phyloP scores from a whole-genome alignment of 2,113 vertebrate species.

The Cynoglossus semilaevis region DNA sequence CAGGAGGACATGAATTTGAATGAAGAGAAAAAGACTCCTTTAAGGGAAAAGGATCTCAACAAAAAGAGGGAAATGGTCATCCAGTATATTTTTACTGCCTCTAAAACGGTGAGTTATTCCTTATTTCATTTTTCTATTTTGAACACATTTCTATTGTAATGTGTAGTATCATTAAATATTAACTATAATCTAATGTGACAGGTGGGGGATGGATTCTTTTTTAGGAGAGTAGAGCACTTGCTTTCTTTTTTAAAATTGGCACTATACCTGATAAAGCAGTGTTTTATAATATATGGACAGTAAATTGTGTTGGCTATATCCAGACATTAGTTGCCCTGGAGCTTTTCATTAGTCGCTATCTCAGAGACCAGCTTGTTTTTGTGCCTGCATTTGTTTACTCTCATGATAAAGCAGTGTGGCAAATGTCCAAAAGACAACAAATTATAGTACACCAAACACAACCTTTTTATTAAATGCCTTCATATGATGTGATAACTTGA shows the following conservation, averaged over 20 bases:
- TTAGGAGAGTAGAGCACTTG: not conserved
- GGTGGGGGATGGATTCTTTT: not conserved
- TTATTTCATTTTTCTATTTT: not conserved
- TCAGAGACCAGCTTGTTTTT: constrained; percentile 24
- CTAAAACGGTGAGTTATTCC: constrained; percentile 84
- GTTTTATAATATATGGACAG: constrained; percentile 15
- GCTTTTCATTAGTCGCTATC: constrained; percentile 23
- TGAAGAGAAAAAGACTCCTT: constrained; percentile 92
- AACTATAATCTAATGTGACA: not conserved
- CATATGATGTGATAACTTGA: not conserved
- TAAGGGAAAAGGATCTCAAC: constrained; percentile 91
- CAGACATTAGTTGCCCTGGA: constrained; percentile 27
- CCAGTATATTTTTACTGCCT: constrained; percentile 90
- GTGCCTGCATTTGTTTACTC: constrained; percentile 21
- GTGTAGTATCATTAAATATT: not conserved
- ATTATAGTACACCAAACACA: constrained; percentile 11
- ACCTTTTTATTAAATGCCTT: constrained; percentile 3
- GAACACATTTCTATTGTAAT: not conserved
- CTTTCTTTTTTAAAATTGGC: constrained; percentile 3
- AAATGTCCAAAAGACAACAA: constrained; percentile 11
- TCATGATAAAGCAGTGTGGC: constrained; percentile 14
- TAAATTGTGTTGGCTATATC: constrained; percentile 4
- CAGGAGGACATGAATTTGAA: constrained; percentile 99
- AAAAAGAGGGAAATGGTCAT: constrained; percentile 97
- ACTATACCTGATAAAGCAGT: constrained; percentile 13